Base-by-base conservation (phyloP, 2,113 vertebrate species). In the Philantomba maxwellii region DNA sequence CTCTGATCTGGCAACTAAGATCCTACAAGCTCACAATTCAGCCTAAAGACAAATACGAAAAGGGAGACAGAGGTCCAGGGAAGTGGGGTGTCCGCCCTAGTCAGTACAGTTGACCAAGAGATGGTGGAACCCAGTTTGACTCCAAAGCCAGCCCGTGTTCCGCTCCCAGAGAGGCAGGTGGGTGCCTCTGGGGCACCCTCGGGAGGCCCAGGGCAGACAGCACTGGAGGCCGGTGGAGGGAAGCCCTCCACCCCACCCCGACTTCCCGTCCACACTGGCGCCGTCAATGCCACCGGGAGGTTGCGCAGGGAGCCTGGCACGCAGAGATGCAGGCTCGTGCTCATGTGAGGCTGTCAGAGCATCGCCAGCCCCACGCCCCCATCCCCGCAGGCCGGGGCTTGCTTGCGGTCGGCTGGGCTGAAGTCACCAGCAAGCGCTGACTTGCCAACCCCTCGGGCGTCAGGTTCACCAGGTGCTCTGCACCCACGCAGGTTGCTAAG, bases 311-410 rank as follows among this genome's bases (percentile, higher is more conserved):
- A 25, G 57, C 80, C 57, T 43, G 58, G 70, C 60, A 23, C 0
- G 0, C 5, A 3, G 81, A 43, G 39, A n/a, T 39, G 26, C 0
- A 0, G 10, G 57, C 13, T 7, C 1, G 36, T 1, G 2, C 33
- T 43, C 21, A 13, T 0, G 5, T 12, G 43, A 47, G 47, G 26
- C 7, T 0, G 25, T 6, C 4, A 0, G 33, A 53, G 13, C 7
- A 3, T 47, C 7, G 4, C 47, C 39, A 26, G 53, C 73, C 19
- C 39, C 36, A 10, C 1, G 5, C 57, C 77, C 5, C 33, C 15
- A 0, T 47, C 57, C 30, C 7, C 0, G 0, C 89, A n/a, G 83
- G 64, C 51, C 0, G 2, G 19, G 47, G 57, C 84, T 75, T 45
- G 83, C 83, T 55, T 5, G 30, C 1, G 0, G 30, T 30, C 9